Evolutionary conservation across 2,113 vertebrate genomes (phyloP).

Genomic region (Smithornis capensis): DNA sequence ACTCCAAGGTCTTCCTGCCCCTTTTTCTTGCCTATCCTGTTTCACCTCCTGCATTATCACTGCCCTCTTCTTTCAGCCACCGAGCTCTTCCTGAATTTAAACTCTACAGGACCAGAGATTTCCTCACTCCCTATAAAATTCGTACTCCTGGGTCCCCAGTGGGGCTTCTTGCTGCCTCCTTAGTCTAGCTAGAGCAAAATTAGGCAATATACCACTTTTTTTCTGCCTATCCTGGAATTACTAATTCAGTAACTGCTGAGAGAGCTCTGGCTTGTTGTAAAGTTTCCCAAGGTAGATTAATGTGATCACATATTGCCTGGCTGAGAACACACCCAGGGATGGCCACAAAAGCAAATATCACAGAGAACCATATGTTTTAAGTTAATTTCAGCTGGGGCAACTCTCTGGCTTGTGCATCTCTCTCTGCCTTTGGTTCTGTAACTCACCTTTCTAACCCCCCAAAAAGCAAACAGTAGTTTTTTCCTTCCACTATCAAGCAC

Average conservation of each 20-base stretch:
- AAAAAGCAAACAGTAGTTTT: background rate
- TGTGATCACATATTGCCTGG: background rate
- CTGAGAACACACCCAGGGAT: background rate
- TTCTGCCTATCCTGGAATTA: background rate
- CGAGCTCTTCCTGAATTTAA: accelerated
- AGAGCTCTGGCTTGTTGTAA: background rate
- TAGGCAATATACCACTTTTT: background rate
- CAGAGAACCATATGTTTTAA: background rate
- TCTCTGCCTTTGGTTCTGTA: background rate
- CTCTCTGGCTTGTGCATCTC: background rate
- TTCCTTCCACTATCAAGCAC: background rate
- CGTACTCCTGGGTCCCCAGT: background rate
- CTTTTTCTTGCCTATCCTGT: background rate
- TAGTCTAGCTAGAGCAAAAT: background rate
- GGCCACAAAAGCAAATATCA: background rate
- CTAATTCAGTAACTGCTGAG: background rate
- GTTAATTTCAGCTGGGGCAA: background rate
- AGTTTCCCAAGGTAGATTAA: background rate
- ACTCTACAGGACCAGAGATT: background rate
- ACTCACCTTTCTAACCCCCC: background rate
- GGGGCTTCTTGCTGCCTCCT: background rate
- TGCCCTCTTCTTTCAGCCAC: accelerated
- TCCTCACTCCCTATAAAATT: accelerated
- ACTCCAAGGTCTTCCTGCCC: accelerated
- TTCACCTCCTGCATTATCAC: accelerated